Evolutionary conservation across 2,888 invertebrate species (phyloP).

Genomic region (Brenthis daphne): DNA sequence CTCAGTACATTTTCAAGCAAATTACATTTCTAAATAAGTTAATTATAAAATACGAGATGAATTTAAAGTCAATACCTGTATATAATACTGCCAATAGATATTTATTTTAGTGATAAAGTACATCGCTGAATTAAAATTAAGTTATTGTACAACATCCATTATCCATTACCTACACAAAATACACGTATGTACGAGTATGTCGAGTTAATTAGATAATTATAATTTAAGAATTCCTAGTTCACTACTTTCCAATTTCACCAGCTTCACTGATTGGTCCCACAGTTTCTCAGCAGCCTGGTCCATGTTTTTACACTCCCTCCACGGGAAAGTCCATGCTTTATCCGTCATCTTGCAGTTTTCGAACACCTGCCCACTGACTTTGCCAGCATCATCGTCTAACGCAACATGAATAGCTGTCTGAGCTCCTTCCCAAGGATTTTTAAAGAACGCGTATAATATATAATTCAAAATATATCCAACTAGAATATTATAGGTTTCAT

Average conservation of each 20-base stretch:
- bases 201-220: background rate
- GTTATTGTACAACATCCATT: no score
- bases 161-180: no score
- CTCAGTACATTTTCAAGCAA: no score
- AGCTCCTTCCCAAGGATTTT: slow-evolving; percentile 56
- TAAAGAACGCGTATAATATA: slow-evolving; percentile 68
- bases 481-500: slow-evolving; percentile 84
- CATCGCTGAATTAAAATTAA: no score
- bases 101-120: no score
- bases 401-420: slow-evolving; percentile 86
- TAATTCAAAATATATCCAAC: slow-evolving; percentile 62
- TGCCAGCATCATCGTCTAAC: slow-evolving; percentile 84
- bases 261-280: slow-evolving; percentile 47
- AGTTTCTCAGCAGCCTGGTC: slow-evolving; percentile 59
- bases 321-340: slow-evolving; percentile 45
- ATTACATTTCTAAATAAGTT: no score
- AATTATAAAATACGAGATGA: no score
- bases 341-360: slow-evolving; percentile 80
- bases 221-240: slow-evolving; percentile 2
- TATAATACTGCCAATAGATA: no score
- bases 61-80: no score
- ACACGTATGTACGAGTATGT: no score
- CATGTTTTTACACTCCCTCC: slow-evolving; percentile 61
- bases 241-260: slow-evolving; percentile 24
- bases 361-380: slow-evolving; percentile 52